phyloP scores from a whole-genome alignment of 2,888 invertebrate species.

The Eremobia ochroleuca region DNA sequence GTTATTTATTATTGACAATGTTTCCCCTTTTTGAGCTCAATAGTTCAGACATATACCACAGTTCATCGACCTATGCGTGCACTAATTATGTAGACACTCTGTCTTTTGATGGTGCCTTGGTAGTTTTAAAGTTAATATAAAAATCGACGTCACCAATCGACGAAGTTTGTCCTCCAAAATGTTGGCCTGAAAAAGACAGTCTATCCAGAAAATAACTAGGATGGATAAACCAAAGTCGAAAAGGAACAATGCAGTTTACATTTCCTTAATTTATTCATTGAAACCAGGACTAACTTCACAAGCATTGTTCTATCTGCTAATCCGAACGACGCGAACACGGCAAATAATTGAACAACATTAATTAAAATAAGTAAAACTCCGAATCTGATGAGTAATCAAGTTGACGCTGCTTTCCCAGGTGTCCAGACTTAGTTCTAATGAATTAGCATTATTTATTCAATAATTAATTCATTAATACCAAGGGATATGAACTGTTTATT shows the following conservation, averaged over 20 bases:
- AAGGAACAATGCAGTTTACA: constrained; percentile 19
- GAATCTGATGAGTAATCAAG: constrained; percentile 56
- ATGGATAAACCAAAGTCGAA: constrained; percentile 3
- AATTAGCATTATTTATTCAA: constrained; percentile 57
- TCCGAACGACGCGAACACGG: constrained; percentile 24
- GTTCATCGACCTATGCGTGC: constrained; percentile 6
- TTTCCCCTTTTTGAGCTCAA: constrained; percentile 4
- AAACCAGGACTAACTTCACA: constrained; percentile 37
- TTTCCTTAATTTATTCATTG: constrained; percentile 50
- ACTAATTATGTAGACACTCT: not conserved
- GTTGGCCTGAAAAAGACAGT: not conserved
- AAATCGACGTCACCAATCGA: not conserved
- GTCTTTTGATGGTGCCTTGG: not conserved
- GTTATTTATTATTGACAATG: constrained; percentile 8
- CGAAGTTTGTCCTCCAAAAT: not conserved
- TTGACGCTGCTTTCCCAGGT: constrained; percentile 57
- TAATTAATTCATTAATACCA: constrained; percentile 56
- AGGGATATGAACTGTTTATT: constrained; percentile 13
- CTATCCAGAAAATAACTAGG: not conserved
- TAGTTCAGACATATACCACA: not conserved
- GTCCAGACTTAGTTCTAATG: constrained; percentile 49
- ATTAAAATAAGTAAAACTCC: constrained; percentile 59
- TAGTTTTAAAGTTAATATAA: constrained; percentile 1
- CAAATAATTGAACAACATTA: constrained; percentile 47
- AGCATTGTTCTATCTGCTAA: constrained; percentile 27